phyloP scores from a whole-genome alignment of 2,797 vertebrate species.

The Anomalospiza imberbis region DNA sequence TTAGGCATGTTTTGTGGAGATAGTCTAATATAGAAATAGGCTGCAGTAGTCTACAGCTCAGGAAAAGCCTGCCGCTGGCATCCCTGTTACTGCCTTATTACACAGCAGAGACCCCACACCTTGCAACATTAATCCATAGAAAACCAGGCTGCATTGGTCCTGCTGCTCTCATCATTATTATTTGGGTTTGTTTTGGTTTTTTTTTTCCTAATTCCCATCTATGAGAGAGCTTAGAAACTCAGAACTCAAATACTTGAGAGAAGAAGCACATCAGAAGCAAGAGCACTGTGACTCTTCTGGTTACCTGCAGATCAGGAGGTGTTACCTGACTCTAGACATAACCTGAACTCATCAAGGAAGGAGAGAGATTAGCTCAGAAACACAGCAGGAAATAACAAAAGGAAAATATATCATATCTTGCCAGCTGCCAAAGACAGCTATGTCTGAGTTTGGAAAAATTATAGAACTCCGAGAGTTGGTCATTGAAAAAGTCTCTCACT shows the following conservation, averaged over 20 bases:
- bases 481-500: neutral
- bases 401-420: neutral
- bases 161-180: neutral
- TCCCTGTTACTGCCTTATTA: neutral
- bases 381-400: neutral
- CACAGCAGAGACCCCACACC: neutral
- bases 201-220: neutral
- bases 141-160: neutral
- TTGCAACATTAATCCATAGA: neutral
- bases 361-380: neutral
- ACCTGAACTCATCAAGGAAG: neutral
- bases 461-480: neutral
- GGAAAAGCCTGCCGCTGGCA: neutral
- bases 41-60: neutral
- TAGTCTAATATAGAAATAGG: neutral
- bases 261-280: neutral
- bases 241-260: neutral
- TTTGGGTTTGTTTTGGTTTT: no score
- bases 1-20: neutral
- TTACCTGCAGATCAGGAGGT: neutral
- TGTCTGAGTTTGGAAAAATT: neutral
- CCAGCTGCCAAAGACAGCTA: neutral
- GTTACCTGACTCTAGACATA: neutral
- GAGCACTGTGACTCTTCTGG: neutral
- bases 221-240: neutral